phyloP scores from a whole-genome alignment of 2,113 vertebrate genomes.

The Oryzias curvinotus region DNA sequence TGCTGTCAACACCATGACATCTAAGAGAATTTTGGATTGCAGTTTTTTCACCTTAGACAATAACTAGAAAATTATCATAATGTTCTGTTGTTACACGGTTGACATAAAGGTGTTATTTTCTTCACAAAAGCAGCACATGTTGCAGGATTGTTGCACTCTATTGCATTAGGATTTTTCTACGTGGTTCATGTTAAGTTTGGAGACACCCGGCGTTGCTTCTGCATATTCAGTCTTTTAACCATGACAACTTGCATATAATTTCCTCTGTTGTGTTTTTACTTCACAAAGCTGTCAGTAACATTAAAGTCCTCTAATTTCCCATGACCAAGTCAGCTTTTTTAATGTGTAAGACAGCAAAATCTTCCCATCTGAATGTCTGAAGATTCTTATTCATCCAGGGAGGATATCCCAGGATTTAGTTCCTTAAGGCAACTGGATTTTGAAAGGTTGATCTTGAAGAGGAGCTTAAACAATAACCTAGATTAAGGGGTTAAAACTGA shows the following conservation, averaged over 20 bases:
- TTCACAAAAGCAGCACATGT: conserved; percentile 7
- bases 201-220: neutral
- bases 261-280: neutral
- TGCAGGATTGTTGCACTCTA: conserved; percentile 14
- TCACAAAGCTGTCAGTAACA: neutral
- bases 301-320: conserved; percentile 10
- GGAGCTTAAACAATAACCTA: too few relatives aligned
- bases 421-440: too few relatives aligned
- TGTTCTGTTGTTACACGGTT: conserved; percentile 9
- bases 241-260: neutral
- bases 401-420: too few relatives aligned
- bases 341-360: conserved; percentile 20
- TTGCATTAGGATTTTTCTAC: conserved; percentile 25
- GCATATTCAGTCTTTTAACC: neutral
- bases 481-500: too few relatives aligned
- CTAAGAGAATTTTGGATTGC: neutral
- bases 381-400: too few relatives aligned
- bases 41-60: too few relatives aligned
- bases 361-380: too few relatives aligned
- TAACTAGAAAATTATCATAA: conserved; percentile 15
- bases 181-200: neutral
- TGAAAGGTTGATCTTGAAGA: too few relatives aligned
- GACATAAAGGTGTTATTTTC: conserved; percentile 7
- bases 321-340: conserved; percentile 22
- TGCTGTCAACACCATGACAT: conserved; percentile 7